phyloP scores from a whole-genome alignment of 1,140 invertebrate species.

The Hormaphis cornu region DNA sequence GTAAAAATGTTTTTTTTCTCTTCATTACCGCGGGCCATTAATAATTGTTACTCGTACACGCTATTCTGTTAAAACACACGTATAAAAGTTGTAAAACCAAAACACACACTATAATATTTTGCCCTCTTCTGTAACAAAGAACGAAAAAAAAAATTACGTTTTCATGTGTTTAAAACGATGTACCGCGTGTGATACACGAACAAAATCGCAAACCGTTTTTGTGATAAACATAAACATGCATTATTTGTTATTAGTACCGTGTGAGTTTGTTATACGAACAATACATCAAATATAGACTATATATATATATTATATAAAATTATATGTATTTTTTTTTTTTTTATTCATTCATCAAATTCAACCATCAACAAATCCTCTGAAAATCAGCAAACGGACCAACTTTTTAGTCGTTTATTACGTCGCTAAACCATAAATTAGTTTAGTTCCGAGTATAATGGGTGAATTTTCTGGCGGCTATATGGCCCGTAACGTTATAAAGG shows the following conservation, averaged over 20 bases:
- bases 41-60: not conserved
- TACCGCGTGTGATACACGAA: not conserved
- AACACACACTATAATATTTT: not conserved
- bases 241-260: conserved; percentile 18
- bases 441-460: no score
- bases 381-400: no score
- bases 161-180: not conserved
- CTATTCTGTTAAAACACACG: not conserved
- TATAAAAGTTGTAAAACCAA: not conserved
- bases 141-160: not conserved
- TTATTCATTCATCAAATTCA: no score
- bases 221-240: conserved; percentile 17
- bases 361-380: no score
- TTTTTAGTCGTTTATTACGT: no score
- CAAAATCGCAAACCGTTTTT: not conserved
- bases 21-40: not conserved
- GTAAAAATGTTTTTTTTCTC: conserved; percentile 3
- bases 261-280: conserved; percentile 22
- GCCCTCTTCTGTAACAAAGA: not conserved
- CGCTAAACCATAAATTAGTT: no score
- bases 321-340: no score
- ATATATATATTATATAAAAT: not conserved
- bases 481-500: no score
- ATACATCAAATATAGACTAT: not conserved
- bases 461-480: no score